Percentiles rank a stretch among this genome's conserved stretches.
These are phyloP conservation scores for Pseudochaenichthys georgianus DNA, from an alignment of 2,797 vertebrate species.

Conservation along the genomic window DNA sequence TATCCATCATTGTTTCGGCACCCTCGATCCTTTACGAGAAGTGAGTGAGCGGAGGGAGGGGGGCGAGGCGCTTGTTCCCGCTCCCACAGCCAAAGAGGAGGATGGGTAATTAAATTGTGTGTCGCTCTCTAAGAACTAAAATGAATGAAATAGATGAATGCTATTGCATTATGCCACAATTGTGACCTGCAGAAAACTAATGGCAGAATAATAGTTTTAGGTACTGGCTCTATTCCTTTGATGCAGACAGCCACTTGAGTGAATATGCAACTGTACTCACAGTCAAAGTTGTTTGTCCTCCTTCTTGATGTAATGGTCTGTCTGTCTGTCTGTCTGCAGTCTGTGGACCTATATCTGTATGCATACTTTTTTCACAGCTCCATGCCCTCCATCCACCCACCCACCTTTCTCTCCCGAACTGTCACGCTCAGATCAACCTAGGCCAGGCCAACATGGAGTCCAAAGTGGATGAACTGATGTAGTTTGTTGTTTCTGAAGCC, in stretches of 20 bases:
- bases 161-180: constrained; percentile 85
- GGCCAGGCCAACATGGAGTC: constrained; percentile 52
- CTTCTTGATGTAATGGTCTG: constrained; percentile 68
- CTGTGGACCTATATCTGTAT: constrained; percentile 29
- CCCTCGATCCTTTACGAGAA: constrained; percentile 85
- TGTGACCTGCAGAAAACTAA: constrained; percentile 85
- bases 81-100: constrained; percentile 81
- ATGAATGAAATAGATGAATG: constrained; percentile 86
- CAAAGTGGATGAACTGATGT: constrained; percentile 59
- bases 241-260: constrained; percentile 81
- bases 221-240: constrained; percentile 75
- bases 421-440: constrained; percentile 48
- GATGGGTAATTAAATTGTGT: constrained; percentile 86
- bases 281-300: constrained; percentile 75
- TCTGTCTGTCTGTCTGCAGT: constrained; percentile 46
- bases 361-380: constrained; percentile 29
- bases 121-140: constrained; percentile 84
- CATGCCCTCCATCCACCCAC: constrained; percentile 33
- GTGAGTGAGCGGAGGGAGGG: constrained; percentile 74
- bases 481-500: constrained; percentile 67
- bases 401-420: constrained; percentile 48
- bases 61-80: constrained; percentile 71
- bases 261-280: constrained; percentile 74
- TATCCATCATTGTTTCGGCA: constrained; percentile 89
- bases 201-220: constrained; percentile 85